Base-by-base conservation (phyloP, 2,888 invertebrate genomes). In the Acanthococcus lagerstroemiae region DNA sequence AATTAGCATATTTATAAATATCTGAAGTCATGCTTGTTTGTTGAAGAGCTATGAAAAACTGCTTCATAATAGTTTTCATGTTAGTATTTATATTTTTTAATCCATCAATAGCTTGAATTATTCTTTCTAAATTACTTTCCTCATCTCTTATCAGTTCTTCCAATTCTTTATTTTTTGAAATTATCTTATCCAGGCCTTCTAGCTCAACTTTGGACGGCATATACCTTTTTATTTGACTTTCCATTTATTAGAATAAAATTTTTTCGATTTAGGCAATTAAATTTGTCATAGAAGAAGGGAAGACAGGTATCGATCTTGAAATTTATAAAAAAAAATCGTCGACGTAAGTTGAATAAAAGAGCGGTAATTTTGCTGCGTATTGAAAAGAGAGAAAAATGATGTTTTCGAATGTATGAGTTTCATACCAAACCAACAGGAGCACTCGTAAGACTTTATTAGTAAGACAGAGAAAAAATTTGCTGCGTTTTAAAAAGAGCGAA, bases 131-230 rank as follows among this genome's bases (percentile, higher is more conserved):
- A 57, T 57, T 57, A 26, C 30, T 57, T 30, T 57, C 57, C 57
- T 57, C 57, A 46, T 46, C 22, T 25, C 24, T 45, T 19, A 60
- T 60, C 48, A 60, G 46, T 45, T 60, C 60, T 46, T 60, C 60
- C 60, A 60, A 48, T 60, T 60, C 60, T 46, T 60, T 60, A 46
- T 60, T 60, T 60, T 60, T 60, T 60, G 45, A 60, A 60, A 60
- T 60, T 60, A 60, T 60, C 21, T 22, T 60, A 46, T 60, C 48
- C 24, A 60, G 48, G 22, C 60, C 60, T 60, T 60, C 48, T 46
- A 60, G 60, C 30, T 60, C 60, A 60, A 45, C 45, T 60, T 60
- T 60, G 25, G 19, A 48, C 7, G 60, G 60, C 60, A 48, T 60
- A 45, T 60, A 60, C 46, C 48, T 60, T 60, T 60, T 60, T 60